Evolutionary conservation across 1,140 invertebrate genomes (phyloP).

Genomic region (Watersipora subatra): DNA sequence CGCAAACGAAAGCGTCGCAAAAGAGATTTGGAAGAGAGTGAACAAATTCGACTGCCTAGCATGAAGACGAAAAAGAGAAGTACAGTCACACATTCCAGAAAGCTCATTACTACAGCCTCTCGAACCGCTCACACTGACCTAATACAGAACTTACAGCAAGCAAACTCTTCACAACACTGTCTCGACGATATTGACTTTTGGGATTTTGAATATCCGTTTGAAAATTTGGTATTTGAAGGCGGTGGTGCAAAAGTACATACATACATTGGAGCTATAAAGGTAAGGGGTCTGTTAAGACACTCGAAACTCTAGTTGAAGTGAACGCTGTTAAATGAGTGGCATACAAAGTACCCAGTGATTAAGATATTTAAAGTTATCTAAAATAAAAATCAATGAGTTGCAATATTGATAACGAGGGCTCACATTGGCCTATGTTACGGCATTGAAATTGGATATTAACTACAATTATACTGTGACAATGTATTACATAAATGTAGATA

Average conservation of each 20-base stretch:
- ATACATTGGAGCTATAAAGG: constrained; percentile 5
- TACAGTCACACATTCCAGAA: background rate
- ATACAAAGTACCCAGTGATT: no score
- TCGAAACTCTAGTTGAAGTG: background rate
- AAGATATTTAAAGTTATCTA: no score
- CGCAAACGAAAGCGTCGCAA: background rate
- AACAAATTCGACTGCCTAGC: background rate
- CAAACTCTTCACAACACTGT: background rate
- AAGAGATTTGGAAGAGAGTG: background rate
- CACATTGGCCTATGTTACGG: no score
- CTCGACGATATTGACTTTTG: background rate
- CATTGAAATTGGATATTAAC: no score
- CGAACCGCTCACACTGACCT: background rate
- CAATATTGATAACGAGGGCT: no score
- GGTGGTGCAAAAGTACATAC: constrained; percentile 4
- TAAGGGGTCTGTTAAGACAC: background rate
- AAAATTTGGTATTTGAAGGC: constrained; percentile 9
- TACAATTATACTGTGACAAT: no score
- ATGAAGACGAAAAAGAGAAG: background rate
- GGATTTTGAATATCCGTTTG: background rate
- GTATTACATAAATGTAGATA: no score
- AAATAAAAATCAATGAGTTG: no score
- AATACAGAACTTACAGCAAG: background rate
- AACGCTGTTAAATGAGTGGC: no score
- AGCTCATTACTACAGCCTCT: background rate